phyloP scores from a whole-genome alignment of 2,888 invertebrate species.

The Orchesellides sinensis region DNA sequence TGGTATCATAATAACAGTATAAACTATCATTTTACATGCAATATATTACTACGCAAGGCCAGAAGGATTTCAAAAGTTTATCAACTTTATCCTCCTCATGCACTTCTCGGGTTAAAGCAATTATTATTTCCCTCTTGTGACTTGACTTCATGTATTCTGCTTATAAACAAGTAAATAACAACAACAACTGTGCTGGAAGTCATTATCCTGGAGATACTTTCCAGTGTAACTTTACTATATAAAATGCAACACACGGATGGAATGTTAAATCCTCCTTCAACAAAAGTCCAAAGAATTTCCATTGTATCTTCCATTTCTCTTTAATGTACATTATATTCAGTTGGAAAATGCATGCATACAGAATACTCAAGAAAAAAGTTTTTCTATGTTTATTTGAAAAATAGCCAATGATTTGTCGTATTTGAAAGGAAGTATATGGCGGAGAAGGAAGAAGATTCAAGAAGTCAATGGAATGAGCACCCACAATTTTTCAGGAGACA shows the following conservation, averaged over 20 bases:
- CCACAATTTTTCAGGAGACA: slow-evolving; percentile 15
- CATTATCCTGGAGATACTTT: not conserved
- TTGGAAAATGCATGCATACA: slow-evolving; percentile 8
- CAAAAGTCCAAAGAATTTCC: not conserved
- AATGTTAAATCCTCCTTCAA: not conserved
- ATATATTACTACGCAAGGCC: too few relatives aligned
- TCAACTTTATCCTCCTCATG: too few relatives aligned
- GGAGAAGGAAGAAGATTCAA: not conserved
- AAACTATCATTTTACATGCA: too few relatives aligned
- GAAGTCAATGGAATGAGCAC: slow-evolving; percentile 21
- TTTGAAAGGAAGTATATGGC: not conserved
- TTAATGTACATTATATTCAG: not conserved
- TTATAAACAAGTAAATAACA: slow-evolving; percentile 19
- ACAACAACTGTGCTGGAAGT: not conserved
- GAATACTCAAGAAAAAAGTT: not conserved
- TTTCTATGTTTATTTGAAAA: not conserved
- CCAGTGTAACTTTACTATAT: too few relatives aligned
- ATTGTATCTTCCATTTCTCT: not conserved
- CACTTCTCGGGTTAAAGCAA: not conserved
- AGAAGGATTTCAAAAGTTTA: too few relatives aligned
- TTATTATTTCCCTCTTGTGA: slow-evolving; percentile 12
- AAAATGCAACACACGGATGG: too few relatives aligned
- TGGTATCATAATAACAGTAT: too few relatives aligned
- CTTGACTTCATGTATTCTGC: not conserved
- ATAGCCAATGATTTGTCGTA: slow-evolving; percentile 14